Evolutionary conservation across 2,797 vertebrate genomes (phyloP), one percentile per base, ranked within the genome.

Genomic region (Geotrypetes seraphini): DNA sequence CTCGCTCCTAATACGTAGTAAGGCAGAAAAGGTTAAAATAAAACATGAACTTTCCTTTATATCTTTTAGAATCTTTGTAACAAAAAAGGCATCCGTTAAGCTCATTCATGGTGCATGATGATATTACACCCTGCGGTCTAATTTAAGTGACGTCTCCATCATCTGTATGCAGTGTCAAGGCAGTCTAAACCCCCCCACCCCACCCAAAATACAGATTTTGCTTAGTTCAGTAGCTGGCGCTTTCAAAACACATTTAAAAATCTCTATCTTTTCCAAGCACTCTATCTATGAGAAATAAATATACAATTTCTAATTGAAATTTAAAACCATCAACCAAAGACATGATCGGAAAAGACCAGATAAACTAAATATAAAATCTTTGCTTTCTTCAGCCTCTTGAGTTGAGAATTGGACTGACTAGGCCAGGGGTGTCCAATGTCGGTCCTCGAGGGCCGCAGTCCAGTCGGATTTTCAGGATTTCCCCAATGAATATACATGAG

Each of bases 331-430:
- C n/a, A n/a, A n/a, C n/a, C n/a, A n/a, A n/a, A n/a, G 53, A n/a
- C n/a, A n/a, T n/a, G n/a, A n/a, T n/a, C n/a, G n/a, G n/a, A 45
- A 60, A 53, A 51, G 47, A 47, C 33, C 54, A 60, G 49, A 53
- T 27, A 53, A 50, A 60, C 57, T 61, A 68, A 58, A 64, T 57
- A 60, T 56, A 58, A 63, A 66, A 52, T 21, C 61, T 63, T 41
- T 54, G 53, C 57, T 50, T 51, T 51, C 45, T 25, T 50, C 43
- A 30, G 28, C 38, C 51, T 59, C 7, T 15, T 53, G 53, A n/a
- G n/a, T 15, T 53, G 53, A n/a, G n/a, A n/a, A n/a, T n/a, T n/a
- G 39, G 14, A 42, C 60, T 48, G 54, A 66, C 55, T 45, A n/a
- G n/a, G n/a, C n/a, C n/a, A n/a, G n/a, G n/a, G n/a, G n/a, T n/a